phyloP scores from a whole-genome alignment of 2,113 vertebrate genomes.

The Microtus pennsylvanicus region DNA sequence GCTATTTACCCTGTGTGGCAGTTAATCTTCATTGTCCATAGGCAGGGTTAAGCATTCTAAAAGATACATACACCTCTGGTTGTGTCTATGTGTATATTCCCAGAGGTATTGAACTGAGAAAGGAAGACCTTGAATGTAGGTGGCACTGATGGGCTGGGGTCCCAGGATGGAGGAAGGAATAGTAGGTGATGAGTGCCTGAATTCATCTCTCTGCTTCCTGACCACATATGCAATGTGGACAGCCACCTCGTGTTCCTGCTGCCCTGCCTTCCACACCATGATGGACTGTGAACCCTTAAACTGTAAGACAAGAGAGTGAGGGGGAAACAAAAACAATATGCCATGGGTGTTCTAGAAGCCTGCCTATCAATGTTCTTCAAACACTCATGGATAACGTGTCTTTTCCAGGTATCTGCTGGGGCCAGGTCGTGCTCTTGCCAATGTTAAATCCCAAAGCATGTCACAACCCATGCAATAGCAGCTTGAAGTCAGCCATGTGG shows the following conservation, averaged over 20 bases:
- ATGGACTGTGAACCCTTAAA: background rate
- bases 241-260: background rate
- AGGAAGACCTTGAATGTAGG: too few species aligned
- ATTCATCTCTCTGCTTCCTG: background rate
- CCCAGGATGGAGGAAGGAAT: too few species aligned
- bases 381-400: background rate
- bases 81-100: background rate
- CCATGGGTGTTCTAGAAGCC: background rate
- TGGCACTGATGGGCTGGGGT: too few species aligned
- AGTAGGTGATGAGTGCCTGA: background rate
- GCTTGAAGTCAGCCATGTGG: background rate
- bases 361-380: background rate
- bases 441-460: background rate
- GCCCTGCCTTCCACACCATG: too few species aligned
- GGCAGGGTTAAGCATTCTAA: background rate
- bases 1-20: too few species aligned
- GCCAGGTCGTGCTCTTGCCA: background rate
- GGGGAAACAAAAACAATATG: background rate
- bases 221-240: background rate
- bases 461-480: background rate
- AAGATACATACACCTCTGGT: background rate
- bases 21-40: background rate
- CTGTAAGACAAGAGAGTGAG: background rate
- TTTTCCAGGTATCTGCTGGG: background rate
- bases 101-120: background rate